Evolutionary conservation across 2,888 invertebrate species (phyloP).

Genomic region (Autographa gamma): DNA sequence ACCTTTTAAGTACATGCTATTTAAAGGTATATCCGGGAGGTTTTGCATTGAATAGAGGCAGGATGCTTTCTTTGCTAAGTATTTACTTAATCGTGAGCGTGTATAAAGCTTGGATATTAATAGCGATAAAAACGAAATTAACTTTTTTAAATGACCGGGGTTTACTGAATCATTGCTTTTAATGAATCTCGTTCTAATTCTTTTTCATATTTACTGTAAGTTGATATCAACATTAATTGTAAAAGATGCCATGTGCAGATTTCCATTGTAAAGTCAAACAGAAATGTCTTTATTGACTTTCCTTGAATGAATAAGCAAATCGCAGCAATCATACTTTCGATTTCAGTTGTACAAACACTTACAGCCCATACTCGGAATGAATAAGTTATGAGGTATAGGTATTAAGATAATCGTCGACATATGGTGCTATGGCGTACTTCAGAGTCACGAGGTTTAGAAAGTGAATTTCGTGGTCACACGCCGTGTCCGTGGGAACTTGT

Average conservation of each 20-base stretch:
- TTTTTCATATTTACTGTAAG: neutral
- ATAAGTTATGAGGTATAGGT: conserved; percentile 33
- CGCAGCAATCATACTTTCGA: conserved; percentile 46
- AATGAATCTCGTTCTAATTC: neutral
- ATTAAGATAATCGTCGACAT: conserved; percentile 1
- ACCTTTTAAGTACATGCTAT: conserved; percentile 13
- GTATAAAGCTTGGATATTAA: neutral
- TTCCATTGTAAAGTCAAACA: conserved; percentile 4
- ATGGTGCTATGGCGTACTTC: conserved; percentile 16
- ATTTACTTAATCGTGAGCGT: conserved; percentile 1
- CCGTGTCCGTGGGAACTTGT: conserved; percentile 59
- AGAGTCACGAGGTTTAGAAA: conserved; percentile 59
- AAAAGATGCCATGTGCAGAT: neutral
- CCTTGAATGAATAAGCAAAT: conserved; percentile 43
- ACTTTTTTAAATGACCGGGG: too few species aligned
- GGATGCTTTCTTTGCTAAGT: neutral
- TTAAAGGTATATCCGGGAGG: neutral
- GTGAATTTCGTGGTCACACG: conserved; percentile 56
- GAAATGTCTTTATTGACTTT: conserved; percentile 28
- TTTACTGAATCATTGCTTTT: too few species aligned
- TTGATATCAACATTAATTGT: neutral
- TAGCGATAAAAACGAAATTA: too few species aligned
- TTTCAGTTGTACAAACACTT: conserved; percentile 44
- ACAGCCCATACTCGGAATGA: conserved; percentile 33
- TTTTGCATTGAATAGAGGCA: neutral